These are phyloP conservation scores for Steinernema scapterisci DNA, from an alignment of 2,888 invertebrate species.

Conservation along the genomic window DNA sequence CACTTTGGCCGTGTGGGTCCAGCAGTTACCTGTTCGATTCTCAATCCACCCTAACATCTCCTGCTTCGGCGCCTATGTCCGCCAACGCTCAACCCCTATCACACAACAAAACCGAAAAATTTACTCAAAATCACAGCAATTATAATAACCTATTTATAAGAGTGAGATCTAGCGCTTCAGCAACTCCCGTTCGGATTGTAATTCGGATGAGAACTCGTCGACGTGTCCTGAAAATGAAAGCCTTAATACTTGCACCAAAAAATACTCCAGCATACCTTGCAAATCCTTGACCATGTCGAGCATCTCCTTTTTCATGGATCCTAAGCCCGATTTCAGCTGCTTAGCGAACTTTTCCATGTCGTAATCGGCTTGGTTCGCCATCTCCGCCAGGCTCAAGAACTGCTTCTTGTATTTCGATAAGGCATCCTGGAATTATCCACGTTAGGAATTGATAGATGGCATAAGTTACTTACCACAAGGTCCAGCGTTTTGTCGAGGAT, in stretches of 20 bases:
- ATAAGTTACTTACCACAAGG: neutral
- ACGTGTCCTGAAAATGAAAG: neutral
- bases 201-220: neutral
- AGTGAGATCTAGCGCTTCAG: conserved; percentile 26
- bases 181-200: conserved; percentile 1
- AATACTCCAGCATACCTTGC: neutral
- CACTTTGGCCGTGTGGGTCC: no score
- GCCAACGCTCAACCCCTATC: no score
- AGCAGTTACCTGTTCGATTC: no score
- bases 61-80: no score
- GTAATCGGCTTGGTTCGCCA: conserved; percentile 19
- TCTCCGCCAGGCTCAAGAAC: conserved; percentile 3
- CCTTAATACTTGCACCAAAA: neutral
- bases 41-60: no score
- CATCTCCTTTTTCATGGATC: neutral
- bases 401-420: neutral
- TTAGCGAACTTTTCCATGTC: neutral
- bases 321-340: neutral
- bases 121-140: neutral
- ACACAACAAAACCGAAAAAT: no score
- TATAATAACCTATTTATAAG: neutral
- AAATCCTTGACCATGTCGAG: neutral
- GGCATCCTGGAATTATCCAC: neutral
- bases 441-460: no score
- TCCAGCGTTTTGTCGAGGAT: conserved; percentile 18